Percentiles rank a stretch among this genome's conserved stretches.
Conservation (phyloP, 2,888 invertebrate species). For the Acleris emargana region DNA sequence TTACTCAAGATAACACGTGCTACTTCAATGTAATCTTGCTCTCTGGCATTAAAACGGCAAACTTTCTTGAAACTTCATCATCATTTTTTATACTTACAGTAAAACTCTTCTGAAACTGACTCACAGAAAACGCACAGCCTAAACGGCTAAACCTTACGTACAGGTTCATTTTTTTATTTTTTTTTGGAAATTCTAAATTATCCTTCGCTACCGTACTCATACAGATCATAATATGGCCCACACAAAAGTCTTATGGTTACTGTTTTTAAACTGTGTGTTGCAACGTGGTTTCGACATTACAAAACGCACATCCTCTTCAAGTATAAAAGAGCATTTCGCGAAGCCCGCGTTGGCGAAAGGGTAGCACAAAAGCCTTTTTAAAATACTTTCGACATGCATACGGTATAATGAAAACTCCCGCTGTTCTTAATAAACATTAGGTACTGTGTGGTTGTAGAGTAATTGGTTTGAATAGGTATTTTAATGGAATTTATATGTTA, state of each 20-base stretch:
- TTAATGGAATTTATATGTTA: slow-evolving; percentile 22
- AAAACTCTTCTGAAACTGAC: too few relatives aligned
- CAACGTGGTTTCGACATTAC: slow-evolving; percentile 64
- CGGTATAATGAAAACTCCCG: slow-evolving; percentile 59
- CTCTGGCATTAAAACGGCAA: too few relatives aligned
- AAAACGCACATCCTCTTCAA: slow-evolving; percentile 59
- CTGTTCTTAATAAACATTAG: slow-evolving; percentile 63
- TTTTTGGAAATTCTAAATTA: too few relatives aligned
- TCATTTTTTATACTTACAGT: too few relatives aligned
- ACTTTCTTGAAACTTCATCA: too few relatives aligned
- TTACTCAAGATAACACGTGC: too few relatives aligned
- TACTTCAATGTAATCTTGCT: too few relatives aligned
- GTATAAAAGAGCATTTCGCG: slow-evolving; percentile 76
- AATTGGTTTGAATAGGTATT: slow-evolving; percentile 54
- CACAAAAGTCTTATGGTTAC: background rate
- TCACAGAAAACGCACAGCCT: too few relatives aligned
- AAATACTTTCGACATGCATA: slow-evolving; percentile 73
- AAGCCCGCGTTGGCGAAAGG: slow-evolving; percentile 63
- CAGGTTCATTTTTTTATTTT: too few relatives aligned
- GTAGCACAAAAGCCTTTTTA: slow-evolving; percentile 77
- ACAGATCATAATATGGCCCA: too few relatives aligned
- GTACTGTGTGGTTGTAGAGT: slow-evolving; percentile 55
- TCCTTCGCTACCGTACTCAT: too few relatives aligned
- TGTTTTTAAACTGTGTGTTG: slow-evolving; percentile 3
- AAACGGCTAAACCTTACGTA: too few relatives aligned